phyloP scores from a whole-genome alignment of 2,797 vertebrate species.

The Phalanger gymnotis region DNA sequence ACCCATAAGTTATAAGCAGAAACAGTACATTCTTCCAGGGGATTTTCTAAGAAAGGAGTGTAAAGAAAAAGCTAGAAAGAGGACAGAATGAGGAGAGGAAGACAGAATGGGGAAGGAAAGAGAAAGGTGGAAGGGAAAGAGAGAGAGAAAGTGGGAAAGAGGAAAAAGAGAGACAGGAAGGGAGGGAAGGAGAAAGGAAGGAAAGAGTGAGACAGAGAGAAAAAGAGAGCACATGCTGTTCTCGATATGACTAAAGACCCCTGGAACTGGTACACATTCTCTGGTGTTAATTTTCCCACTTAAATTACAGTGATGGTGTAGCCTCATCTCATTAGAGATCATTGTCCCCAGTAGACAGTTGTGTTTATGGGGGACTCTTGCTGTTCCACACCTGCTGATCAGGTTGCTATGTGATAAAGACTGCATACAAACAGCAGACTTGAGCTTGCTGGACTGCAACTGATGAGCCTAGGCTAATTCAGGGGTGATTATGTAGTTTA shows the following conservation, averaged over 20 bases:
- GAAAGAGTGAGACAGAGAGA: conserved; percentile 30
- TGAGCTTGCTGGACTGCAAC: conserved; percentile 97
- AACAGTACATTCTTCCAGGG: conserved; percentile 50
- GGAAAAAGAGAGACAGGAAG: neutral
- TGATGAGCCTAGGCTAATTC: conserved; percentile 99
- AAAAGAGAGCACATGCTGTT: conserved; percentile 50
- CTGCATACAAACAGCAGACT: conserved; percentile 93
- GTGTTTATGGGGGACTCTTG: conserved; percentile 91
- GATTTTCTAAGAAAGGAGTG: neutral
- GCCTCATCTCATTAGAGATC: conserved; percentile 91
- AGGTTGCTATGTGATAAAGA: conserved; percentile 91
- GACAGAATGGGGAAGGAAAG: conserved; percentile 16
- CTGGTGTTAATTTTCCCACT: conserved; percentile 88
- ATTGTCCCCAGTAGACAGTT: conserved; percentile 90
- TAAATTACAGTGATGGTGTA: conserved; percentile 90
- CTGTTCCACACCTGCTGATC: conserved; percentile 93
- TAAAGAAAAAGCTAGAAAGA: conserved; percentile 5
- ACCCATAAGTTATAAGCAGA: conserved; percentile 71
- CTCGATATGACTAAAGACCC: conserved; percentile 82
- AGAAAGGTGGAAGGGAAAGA: conserved; percentile 50
- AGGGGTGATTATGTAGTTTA: conserved; percentile 99
- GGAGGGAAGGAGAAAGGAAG: conserved; percentile 52
- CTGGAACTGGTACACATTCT: conserved; percentile 84
- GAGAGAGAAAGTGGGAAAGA: neutral
- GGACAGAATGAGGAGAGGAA: neutral